Evolutionary conservation across 1,140 invertebrate genomes (phyloP).

Genomic region (Tribolium madens): DNA sequence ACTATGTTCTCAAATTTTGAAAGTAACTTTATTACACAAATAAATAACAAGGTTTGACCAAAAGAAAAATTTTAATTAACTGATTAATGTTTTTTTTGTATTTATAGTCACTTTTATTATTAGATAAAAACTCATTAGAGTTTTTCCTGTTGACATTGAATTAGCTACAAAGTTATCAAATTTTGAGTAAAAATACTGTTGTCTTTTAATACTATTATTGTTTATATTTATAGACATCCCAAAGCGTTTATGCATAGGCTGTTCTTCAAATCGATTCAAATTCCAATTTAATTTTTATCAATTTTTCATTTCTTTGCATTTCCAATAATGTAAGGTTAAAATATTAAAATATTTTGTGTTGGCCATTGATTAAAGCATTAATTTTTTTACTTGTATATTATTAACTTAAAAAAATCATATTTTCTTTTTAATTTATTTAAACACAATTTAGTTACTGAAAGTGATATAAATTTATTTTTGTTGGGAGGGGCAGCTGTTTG

Average conservation of each 20-base stretch:
- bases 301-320: background rate
- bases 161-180: background rate
- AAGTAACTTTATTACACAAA: background rate
- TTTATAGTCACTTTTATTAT: too few species aligned
- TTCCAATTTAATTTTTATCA: background rate
- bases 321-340: background rate
- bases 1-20: background rate
- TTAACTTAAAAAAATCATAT: slow-evolving; percentile 17
- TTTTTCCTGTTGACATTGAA: background rate
- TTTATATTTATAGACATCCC: too few species aligned
- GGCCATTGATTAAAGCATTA: slow-evolving; percentile 12
- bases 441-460: background rate
- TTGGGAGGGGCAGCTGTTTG: background rate
- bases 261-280: background rate
- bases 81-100: background rate
- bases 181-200: background rate
- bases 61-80: background rate
- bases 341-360: slow-evolving; percentile 14
- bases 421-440: slow-evolving; percentile 6
- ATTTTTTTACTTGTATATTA: too few species aligned
- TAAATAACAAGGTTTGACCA: too few species aligned
- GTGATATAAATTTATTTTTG: background rate
- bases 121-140: too few species aligned
- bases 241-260: background rate
- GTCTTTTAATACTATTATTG: background rate